Evolutionary conservation across 2,888 invertebrate genomes (phyloP).

Genomic region (Dolichopus griseipennis): DNA sequence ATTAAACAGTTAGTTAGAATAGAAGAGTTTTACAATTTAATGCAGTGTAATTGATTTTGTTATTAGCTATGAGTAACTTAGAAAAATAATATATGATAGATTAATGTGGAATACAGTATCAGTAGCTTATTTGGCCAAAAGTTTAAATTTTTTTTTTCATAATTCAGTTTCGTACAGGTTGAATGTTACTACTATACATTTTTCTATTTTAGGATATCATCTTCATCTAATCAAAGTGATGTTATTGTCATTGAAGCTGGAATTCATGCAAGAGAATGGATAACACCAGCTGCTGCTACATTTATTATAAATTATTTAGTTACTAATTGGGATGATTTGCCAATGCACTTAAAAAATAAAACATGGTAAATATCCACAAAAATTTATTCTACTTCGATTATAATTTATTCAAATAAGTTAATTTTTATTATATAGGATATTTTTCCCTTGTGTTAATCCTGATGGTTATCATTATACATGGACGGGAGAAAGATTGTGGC

Average conservation of each 20-base stretch:
- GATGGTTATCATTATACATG: slow-evolving; percentile 72
- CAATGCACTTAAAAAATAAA: slow-evolving; percentile 36
- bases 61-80: too few relatives aligned
- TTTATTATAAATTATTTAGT: slow-evolving; percentile 38
- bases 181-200: too few relatives aligned
- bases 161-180: too few relatives aligned
- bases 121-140: too few relatives aligned
- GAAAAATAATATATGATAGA: too few relatives aligned
- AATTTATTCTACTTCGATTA: slow-evolving; percentile 46
- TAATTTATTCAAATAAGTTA: slow-evolving; percentile 36
- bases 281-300: slow-evolving; percentile 41
- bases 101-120: too few relatives aligned
- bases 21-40: too few relatives aligned
- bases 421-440: slow-evolving; percentile 56
- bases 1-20: too few relatives aligned
- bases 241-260: slow-evolving; percentile 47
- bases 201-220: too few relatives aligned
- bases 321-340: slow-evolving; percentile 37
- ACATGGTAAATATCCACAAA: slow-evolving; percentile 36
- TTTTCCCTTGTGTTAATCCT: slow-evolving; percentile 67
- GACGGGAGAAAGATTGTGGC: slow-evolving; percentile 67
- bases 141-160: too few relatives aligned
- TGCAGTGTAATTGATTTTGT: too few relatives aligned
- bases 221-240: too few relatives aligned
- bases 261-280: slow-evolving; percentile 43